A percentile compares a stretch with the other conserved stretches of the same genome.
phyloP scores from a whole-genome alignment of 2,797 vertebrate genomes.

The Monodelphis domestica region DNA sequence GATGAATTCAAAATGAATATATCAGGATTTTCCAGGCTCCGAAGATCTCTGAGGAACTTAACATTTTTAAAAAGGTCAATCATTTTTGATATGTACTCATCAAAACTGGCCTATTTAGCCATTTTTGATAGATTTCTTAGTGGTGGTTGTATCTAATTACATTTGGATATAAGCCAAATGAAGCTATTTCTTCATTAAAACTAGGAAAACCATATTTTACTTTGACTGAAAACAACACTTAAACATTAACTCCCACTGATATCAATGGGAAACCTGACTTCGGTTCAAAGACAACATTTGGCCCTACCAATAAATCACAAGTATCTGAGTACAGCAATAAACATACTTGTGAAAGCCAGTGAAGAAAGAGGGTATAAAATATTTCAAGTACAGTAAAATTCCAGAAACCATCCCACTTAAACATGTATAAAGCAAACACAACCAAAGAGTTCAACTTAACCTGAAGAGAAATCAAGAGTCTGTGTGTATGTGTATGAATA shows the following conservation, averaged over 20 bases:
- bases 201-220: constrained; percentile 77
- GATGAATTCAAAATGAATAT: not conserved
- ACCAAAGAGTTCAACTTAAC: constrained; percentile 14
- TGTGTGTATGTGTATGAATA: not conserved
- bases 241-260: constrained; percentile 74
- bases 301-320: constrained; percentile 79
- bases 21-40: constrained; percentile 34
- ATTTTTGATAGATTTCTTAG: constrained; percentile 44
- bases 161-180: constrained; percentile 76
- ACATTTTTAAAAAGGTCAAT: constrained; percentile 59
- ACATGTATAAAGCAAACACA: constrained; percentile 13
- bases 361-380: not conserved
- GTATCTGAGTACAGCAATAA: constrained; percentile 75
- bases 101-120: constrained; percentile 72
- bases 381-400: constrained; percentile 24
- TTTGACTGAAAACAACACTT: constrained; percentile 76
- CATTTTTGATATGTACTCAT: constrained; percentile 54
- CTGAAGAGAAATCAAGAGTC: constrained; percentile 19
- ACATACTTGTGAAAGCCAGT: constrained; percentile 66
- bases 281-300: constrained; percentile 80
- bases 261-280: constrained; percentile 78
- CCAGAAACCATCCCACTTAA: constrained; percentile 15
- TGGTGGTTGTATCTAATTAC: constrained; percentile 73
- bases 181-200: constrained; percentile 80
- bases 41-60: constrained; percentile 44